Evolutionary conservation across 2,113 vertebrate species (phyloP).

Genomic region (Indicator maculatus): DNA sequence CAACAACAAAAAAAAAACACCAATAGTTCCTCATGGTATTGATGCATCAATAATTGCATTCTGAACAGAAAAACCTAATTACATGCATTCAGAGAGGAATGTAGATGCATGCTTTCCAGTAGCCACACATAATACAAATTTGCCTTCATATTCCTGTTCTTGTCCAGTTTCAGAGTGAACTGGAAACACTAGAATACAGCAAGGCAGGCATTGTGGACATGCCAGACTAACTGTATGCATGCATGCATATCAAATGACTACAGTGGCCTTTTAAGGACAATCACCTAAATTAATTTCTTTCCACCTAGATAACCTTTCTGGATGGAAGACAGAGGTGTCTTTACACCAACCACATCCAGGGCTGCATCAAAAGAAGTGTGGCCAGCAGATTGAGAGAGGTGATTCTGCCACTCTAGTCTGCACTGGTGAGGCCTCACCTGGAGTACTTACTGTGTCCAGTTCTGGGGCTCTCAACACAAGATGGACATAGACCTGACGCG

Average conservation of each 20-base stretch:
- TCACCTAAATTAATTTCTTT: neutral
- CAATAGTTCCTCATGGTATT: neutral
- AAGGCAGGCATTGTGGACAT: neutral
- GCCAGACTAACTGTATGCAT: neutral
- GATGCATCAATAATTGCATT: neutral
- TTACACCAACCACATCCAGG: too few species aligned
- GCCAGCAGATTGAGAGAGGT: too few species aligned
- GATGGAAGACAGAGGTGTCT: neutral
- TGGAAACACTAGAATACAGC: neutral
- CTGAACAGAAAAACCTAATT: neutral
- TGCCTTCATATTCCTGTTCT: neutral
- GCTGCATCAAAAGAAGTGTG: too few species aligned
- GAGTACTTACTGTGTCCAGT: too few species aligned
- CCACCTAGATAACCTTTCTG: neutral
- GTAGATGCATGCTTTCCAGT: neutral
- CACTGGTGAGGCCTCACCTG: too few species aligned
- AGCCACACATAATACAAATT: neutral
- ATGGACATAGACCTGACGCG: too few species aligned
- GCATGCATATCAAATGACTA: accelerated
- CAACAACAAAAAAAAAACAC: neutral
- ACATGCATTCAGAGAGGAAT: neutral
- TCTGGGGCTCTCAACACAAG: too few species aligned
- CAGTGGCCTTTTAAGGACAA: accelerated
- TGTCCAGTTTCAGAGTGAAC: neutral
- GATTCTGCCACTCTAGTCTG: too few species aligned